Percentiles rank a stretch among this genome's conserved stretches.
phyloP scores from a whole-genome alignment of 2,797 vertebrate species.

The Poeciliopsis gracilis region DNA sequence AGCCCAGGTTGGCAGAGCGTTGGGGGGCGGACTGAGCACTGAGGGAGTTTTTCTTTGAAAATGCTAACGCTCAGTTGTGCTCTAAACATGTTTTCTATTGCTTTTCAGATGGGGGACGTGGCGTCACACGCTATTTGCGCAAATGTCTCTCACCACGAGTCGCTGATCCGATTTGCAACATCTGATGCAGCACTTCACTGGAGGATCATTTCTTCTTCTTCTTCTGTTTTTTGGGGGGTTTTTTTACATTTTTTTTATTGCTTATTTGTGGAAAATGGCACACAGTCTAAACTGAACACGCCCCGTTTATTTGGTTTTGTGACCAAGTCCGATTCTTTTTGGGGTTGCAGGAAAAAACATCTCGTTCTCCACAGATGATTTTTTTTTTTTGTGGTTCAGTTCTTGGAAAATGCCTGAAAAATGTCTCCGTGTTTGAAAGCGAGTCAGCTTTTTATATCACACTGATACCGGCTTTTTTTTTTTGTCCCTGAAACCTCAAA shows the following conservation, averaged over 20 bases:
- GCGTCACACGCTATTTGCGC: neutral
- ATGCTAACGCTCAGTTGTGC: neutral
- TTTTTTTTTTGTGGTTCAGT: neutral
- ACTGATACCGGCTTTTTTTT: neutral
- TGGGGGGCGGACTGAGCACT: neutral
- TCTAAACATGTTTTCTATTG: neutral
- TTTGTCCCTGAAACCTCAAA: neutral
- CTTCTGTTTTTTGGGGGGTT: too few species aligned
- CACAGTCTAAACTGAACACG: neutral
- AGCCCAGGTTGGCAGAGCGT: neutral
- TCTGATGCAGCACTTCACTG: neutral
- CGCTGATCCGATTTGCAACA: neutral
- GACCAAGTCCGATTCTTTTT: neutral
- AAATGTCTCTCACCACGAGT: neutral
- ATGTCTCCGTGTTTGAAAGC: neutral
- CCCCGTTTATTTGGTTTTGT: neutral
- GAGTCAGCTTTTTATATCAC: neutral
- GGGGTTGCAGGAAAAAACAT: neutral
- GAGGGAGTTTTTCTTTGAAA: neutral
- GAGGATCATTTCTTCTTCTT: neutral
- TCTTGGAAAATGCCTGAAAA: neutral
- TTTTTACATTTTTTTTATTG: neutral
- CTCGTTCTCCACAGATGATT: neutral
- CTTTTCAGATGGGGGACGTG: neutral
- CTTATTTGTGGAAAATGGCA: neutral